Evolutionary conservation across 2,113 vertebrate species (phyloP), one percentile per base, ranked within the genome.

Genomic region (Cnemophilus loriae): DNA sequence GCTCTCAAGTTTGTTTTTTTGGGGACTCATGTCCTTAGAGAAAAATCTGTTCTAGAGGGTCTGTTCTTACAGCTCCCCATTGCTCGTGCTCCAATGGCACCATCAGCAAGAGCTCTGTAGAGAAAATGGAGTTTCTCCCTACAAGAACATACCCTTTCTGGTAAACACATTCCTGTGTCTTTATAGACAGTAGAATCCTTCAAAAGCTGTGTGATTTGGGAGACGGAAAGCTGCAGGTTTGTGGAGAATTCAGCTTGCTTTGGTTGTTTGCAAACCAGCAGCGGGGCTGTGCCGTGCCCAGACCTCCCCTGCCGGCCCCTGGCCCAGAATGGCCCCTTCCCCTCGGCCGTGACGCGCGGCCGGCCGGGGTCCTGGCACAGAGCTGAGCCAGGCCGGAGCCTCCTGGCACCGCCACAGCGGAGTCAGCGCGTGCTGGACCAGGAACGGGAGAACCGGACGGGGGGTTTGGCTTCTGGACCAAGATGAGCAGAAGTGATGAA

Each of bases 401-500:
- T 89, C 61, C 57, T 68, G 84, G 67, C 56, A 20, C 7, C 0
- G 6, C 44, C 13, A 1, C 2, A 2, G 39, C 65, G 4, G 7
- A 35, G 49, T 3, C 87, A 33, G 55, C 1, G 0, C 3, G 15
- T 2, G 50, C 47, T 53, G 80, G 12, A 20, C 10, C 10, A 0
- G 63, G 17, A 33, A 15, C 0, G 1, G 63, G 28, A 17, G 53
- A 63, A 71, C 19, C 0, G 0, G 8, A 2, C 0, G 1, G 60
- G 68, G 20, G 64, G 10, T 64, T 78, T 80, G 90, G 87, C 87
- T 85, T 21, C 32, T 61, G 76, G 53, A 57, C 5, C 9, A 3
- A 12, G 49, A 10, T 0, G 14, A 55, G 73, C 65, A 85, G 89
- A 16, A 71, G 35, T 3, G 44, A 33, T 1, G 26, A 9, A 74